Conservation (phyloP, 2,888 invertebrate species). For the Amphipoea oculea region DNA sequence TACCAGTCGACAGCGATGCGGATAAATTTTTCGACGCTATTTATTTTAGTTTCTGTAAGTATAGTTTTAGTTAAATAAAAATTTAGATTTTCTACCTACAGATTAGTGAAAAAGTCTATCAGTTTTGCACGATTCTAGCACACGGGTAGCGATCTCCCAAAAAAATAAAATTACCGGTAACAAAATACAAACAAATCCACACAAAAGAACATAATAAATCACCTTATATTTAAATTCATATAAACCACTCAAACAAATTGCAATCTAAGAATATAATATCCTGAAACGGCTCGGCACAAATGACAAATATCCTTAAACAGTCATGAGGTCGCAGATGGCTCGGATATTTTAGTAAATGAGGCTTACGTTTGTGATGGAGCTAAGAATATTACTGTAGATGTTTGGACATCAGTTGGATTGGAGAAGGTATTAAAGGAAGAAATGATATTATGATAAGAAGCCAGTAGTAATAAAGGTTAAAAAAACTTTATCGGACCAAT, state of each 20-base stretch:
- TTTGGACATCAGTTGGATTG: conserved; percentile 13
- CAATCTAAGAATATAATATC: conserved; percentile 65
- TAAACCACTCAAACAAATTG: conserved; percentile 62
- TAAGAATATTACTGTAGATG: neutral
- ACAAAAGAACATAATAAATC: conserved; percentile 24
- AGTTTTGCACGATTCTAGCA: neutral
- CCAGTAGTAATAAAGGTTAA: neutral
- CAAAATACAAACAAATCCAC: neutral
- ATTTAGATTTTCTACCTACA: neutral
- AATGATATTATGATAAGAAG: neutral
- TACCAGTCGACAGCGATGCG: too few relatives aligned
- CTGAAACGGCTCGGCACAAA: conserved; percentile 70
- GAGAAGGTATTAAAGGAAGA: conserved; percentile 38
- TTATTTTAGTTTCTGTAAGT: too few relatives aligned
- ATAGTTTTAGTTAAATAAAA: neutral
- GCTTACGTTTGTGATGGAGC: conserved; percentile 78
- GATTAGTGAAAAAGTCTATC: neutral
- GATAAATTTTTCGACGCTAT: too few relatives aligned
- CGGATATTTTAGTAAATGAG: conserved; percentile 88
- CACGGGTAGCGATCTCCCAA: rapidly evolving
- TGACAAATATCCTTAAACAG: conserved; percentile 84
- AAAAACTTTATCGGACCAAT: neutral
- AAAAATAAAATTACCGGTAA: neutral
- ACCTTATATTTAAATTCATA: conserved; percentile 45
- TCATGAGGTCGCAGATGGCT: conserved; percentile 85